A percentile compares a stretch with the other conserved stretches of the same genome.
Evolutionary conservation across 2,888 invertebrate species (phyloP).

Genomic region (Hydroisotoma schaefferi): DNA sequence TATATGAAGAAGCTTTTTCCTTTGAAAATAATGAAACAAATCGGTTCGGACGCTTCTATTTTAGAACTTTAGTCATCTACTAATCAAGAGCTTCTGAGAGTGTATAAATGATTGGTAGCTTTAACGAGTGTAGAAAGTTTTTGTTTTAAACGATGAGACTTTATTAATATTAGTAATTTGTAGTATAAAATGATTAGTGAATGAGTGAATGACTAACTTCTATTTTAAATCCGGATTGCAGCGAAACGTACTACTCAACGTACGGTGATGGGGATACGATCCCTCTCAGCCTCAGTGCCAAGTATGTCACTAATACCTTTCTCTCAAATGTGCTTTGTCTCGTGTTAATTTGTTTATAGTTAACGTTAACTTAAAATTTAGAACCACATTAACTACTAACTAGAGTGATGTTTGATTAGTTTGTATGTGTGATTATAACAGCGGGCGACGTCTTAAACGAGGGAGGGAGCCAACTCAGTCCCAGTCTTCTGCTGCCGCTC

Average conservation of each 20-base stretch:
- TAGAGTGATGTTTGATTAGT: conserved; percentile 15
- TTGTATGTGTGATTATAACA: conserved; percentile 17
- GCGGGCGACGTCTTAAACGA: conserved; percentile 16
- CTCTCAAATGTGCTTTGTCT: conserved; percentile 9
- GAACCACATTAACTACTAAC: background rate
- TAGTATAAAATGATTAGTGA: too few relatives aligned
- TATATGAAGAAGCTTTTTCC: too few relatives aligned
- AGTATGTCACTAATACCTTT: conserved; percentile 38
- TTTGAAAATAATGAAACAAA: too few relatives aligned
- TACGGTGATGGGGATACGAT: conserved; percentile 46
- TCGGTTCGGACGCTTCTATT: too few relatives aligned
- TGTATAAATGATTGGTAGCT: too few relatives aligned
- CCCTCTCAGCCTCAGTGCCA: conserved; percentile 44
- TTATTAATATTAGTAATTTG: too few relatives aligned
- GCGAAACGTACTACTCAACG: conserved; percentile 45
- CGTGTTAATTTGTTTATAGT: background rate
- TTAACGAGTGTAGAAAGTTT: too few relatives aligned
- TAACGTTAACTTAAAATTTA: background rate
- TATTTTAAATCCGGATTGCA: conserved; percentile 18
- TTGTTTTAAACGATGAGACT: too few relatives aligned
- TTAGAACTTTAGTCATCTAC: too few relatives aligned
- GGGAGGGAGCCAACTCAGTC: background rate
- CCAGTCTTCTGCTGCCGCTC: conserved; percentile 25
- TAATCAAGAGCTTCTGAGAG: too few relatives aligned
- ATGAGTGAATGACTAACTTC: conserved; percentile 14